phyloP scores from a whole-genome alignment of 2,888 invertebrate species.

The Laothoe populi region DNA sequence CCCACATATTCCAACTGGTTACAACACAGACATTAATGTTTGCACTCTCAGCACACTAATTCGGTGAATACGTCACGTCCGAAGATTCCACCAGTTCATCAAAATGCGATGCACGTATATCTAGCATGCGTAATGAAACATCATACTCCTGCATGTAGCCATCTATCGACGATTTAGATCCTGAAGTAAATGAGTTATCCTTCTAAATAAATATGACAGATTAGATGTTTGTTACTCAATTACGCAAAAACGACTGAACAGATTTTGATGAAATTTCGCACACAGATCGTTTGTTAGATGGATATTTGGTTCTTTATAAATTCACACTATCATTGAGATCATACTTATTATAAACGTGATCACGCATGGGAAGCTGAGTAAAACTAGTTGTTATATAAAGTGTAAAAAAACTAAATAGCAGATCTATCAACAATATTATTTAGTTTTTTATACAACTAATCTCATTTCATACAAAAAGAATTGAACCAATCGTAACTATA shows the following conservation, averaged over 20 bases:
- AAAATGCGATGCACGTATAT: conserved; percentile 16
- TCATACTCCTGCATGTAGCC: not conserved
- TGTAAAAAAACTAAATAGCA: not conserved
- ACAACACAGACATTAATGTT: not conserved
- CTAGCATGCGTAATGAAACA: conserved; percentile 8
- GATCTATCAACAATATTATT: not conserved
- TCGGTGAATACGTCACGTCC: not conserved
- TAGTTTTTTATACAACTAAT: not conserved
- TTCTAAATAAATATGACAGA: too few species aligned
- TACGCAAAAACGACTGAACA: too few species aligned
- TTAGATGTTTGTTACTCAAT: too few species aligned
- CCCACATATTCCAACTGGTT: too few species aligned
- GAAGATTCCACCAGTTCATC: not conserved
- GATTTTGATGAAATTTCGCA: too few species aligned
- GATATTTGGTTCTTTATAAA: too few species aligned
- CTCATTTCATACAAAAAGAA: not conserved
- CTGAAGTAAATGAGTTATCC: too few species aligned
- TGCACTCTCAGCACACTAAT: not conserved
- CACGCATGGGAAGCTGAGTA: too few species aligned
- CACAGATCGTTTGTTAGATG: too few species aligned
- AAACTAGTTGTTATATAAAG: not conserved
- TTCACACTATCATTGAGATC: too few species aligned
- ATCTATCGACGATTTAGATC: too few species aligned
- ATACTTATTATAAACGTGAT: too few species aligned
- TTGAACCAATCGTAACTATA: not conserved